These are phyloP conservation scores for Tetrax tetrax DNA, from an alignment of 2,113 vertebrate species.

Conservation along the genomic window DNA sequence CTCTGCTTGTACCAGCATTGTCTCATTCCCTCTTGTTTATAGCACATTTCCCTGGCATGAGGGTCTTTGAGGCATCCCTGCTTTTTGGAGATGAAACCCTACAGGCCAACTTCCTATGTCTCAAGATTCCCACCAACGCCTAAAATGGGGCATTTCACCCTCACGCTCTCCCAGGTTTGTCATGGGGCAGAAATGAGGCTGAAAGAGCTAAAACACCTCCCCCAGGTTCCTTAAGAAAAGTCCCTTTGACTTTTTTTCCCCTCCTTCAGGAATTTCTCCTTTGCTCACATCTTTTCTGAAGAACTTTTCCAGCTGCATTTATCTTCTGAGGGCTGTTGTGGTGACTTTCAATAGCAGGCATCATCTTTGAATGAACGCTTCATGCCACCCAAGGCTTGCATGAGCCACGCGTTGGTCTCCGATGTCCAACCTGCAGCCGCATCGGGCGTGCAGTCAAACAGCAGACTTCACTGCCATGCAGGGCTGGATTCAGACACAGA, in stretches of 20 bases:
- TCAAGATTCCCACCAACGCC: neutral
- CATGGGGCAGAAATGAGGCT: neutral
- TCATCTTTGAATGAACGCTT: neutral
- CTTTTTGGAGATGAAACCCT: neutral
- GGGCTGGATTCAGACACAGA: neutral
- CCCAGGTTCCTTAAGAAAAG: neutral
- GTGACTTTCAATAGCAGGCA: neutral
- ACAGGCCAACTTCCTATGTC: neutral
- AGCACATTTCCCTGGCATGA: accelerated
- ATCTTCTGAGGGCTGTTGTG: neutral
- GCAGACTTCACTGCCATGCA: neutral
- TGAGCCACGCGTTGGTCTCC: accelerated
- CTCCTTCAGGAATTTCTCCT: neutral
- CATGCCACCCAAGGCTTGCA: neutral
- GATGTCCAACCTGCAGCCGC: neutral
- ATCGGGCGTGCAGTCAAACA: neutral
- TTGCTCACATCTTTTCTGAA: neutral
- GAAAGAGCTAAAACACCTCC: neutral
- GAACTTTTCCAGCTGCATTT: neutral
- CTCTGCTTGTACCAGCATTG: neutral
- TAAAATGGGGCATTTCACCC: neutral
- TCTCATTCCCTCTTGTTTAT: neutral
- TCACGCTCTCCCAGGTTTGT: neutral
- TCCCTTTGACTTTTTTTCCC: neutral
- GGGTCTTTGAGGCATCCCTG: neutral